phyloP scores from a whole-genome alignment of 2,888 invertebrate genomes.

The Cheilosia impressa region DNA sequence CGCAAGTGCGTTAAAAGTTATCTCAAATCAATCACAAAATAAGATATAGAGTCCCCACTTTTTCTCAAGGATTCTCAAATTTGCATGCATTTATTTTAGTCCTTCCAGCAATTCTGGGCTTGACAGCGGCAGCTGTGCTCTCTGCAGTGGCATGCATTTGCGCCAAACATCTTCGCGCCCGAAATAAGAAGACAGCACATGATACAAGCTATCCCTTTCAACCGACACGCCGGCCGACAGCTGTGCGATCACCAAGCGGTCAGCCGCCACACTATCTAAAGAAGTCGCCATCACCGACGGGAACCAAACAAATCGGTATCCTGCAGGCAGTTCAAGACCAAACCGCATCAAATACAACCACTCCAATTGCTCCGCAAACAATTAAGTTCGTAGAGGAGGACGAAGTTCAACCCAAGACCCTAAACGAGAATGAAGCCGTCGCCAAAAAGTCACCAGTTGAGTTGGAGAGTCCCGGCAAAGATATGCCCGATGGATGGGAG shows the following conservation, averaged over 20 bases:
- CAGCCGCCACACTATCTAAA: conserved; percentile 92
- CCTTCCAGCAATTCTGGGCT: conserved; percentile 83
- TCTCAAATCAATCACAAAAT: too few species aligned
- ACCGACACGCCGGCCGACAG: conserved; percentile 84
- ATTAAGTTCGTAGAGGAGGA: conserved; percentile 83
- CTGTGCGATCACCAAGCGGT: conserved; percentile 93
- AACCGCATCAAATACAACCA: conserved; percentile 80
- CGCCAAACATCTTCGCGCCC: conserved; percentile 81
- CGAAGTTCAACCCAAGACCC: conserved; percentile 79
- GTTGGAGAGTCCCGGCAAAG: conserved; percentile 76
- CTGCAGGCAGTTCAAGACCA: conserved; percentile 82
- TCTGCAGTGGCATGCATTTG: conserved; percentile 83
- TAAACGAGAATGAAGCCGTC: conserved; percentile 77
- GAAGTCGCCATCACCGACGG: conserved; percentile 96
- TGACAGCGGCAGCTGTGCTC: conserved; percentile 82
- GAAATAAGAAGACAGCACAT: conserved; percentile 82
- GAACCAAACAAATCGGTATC: conserved; percentile 82
- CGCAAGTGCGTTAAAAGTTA: too few species aligned
- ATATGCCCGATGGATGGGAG: conserved; percentile 84
- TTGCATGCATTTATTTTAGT: conserved; percentile 76
- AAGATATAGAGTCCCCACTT: background rate
- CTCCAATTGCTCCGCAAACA: conserved; percentile 81
- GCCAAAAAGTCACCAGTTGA: conserved; percentile 78
- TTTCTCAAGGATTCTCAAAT: background rate
- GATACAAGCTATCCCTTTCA: conserved; percentile 83